Base-by-base conservation (phyloP, 2,888 invertebrate species). In the Eulithis testata region DNA sequence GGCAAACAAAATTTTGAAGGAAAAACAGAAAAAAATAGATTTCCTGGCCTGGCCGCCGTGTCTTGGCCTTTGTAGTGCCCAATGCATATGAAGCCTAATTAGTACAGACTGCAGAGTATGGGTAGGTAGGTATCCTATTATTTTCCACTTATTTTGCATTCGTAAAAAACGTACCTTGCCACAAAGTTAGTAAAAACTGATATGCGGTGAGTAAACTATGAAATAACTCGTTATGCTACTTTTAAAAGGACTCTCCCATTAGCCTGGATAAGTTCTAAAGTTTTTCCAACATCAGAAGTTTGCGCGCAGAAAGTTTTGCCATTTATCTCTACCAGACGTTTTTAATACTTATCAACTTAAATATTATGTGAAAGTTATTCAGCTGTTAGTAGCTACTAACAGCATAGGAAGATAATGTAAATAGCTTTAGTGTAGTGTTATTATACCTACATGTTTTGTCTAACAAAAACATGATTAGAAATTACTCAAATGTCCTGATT, bases 301-400 rank as follows among this genome's bases (percentile, higher is more conserved):
- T 65, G 55, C 50, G 53, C 40, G 40, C 58, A 58, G 50, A 58
- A 61, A 61, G 58, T 66, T 62, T 21, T 9, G 43, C 52, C 60
- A 60, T 64, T 60, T 54, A 54, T 66, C 62, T 64, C 52, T 56
- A 61, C 31, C 49, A 58, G 60, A 63, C 63, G 50, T 63, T 66
- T 66, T 62, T 54, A 66, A 61, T 66, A 63, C 56, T 60, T 60
- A 56, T 56, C 47, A 60, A 66, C 63, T 61, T 60, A 47, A 56
- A 56, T 64, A 59, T 53, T 64, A 59, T 53, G 56, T 66, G 53
- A 62, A 66, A 58, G 50, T 54, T 60, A 50, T 58, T 58, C 52
- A 52, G 53, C 36, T 45, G 52, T 50, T 52, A 44, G 31, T 11
- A 51, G 31, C 11, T 52, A 54, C 11, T 9, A n/a, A 60, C 6